These are phyloP conservation scores for Diachasma alloeum DNA, from an alignment of 1,140 invertebrate species.

Conservation along the genomic window DNA sequence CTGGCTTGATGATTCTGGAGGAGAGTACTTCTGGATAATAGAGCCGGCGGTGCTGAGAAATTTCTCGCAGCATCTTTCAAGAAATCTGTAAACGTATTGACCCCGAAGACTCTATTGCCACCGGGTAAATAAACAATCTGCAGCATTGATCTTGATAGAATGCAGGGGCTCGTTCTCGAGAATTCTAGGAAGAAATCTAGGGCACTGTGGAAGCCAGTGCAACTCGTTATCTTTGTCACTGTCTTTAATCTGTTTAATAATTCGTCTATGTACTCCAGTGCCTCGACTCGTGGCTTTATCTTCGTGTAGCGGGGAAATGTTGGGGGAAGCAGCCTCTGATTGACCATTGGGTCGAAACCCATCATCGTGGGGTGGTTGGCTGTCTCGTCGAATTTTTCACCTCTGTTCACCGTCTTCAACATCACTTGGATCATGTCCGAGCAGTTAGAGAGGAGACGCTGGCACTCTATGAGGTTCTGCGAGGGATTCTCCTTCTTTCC, in stretches of 20 bases:
- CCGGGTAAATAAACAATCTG: slow-evolving; percentile 81
- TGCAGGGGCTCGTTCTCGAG: slow-evolving; percentile 84
- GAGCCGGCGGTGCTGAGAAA: slow-evolving; percentile 88
- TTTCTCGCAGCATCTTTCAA: slow-evolving; percentile 83
- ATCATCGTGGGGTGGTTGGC: slow-evolving; percentile 69
- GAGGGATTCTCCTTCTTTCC: slow-evolving; percentile 69
- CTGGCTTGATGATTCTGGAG: slow-evolving; percentile 76
- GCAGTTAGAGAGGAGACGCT: slow-evolving; percentile 74
- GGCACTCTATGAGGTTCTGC: slow-evolving; percentile 69
- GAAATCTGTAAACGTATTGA: slow-evolving; percentile 77
- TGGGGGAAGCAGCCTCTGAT: slow-evolving; percentile 92
- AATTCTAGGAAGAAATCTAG: slow-evolving; percentile 95
- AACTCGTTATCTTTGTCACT: slow-evolving; percentile 83
- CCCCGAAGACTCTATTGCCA: slow-evolving; percentile 63
- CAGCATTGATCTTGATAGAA: slow-evolving; percentile 90
- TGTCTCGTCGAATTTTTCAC: slow-evolving; percentile 76
- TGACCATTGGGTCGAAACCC: slow-evolving; percentile 95
- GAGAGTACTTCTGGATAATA: slow-evolving; percentile 75
- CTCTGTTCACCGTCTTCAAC: slow-evolving; percentile 78
- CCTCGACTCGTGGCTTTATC: slow-evolving; percentile 85
- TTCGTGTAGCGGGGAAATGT: slow-evolving; percentile 98
- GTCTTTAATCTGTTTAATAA: slow-evolving; percentile 81
- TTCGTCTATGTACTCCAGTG: slow-evolving; percentile 85
- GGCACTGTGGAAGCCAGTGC: slow-evolving; percentile 81
- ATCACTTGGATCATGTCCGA: slow-evolving; percentile 83